phyloP scores from a whole-genome alignment of 2,888 invertebrate species.

The Octodonta nipae region DNA sequence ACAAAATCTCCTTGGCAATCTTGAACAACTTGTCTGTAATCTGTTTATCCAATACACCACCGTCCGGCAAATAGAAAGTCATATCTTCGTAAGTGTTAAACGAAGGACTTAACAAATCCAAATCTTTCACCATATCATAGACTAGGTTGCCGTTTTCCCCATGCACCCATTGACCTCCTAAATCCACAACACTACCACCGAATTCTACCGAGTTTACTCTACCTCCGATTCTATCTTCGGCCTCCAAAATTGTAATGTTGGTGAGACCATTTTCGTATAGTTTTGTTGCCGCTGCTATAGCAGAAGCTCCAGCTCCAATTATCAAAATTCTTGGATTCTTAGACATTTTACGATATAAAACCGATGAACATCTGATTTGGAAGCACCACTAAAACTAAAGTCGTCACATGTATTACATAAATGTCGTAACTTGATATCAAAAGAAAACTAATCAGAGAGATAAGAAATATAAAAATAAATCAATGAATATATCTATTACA shows the following conservation, averaged over 20 bases:
- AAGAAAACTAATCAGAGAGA: no score
- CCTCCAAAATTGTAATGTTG: not conserved
- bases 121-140: conserved; percentile 24
- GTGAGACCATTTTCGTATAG: not conserved
- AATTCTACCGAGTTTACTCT: not conserved
- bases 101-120: conserved; percentile 18
- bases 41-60: conserved; percentile 21
- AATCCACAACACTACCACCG: not conserved
- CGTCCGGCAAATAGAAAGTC: conserved; percentile 25
- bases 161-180: conserved; percentile 17
- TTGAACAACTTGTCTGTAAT: conserved; percentile 22
- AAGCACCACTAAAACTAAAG: conserved; percentile 1
- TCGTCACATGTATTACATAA: conserved; percentile 3
- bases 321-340: no score
- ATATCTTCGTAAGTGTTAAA: conserved; percentile 13
- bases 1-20: not conserved
- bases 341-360: no score
- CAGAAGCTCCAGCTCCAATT: not conserved
- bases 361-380: no score
- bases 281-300: not conserved
- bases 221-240: not conserved
- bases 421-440: no score
- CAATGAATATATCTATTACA: no score
- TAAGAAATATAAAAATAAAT: no score
- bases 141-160: conserved; percentile 29